Evolutionary conservation across 2,797 vertebrate genomes (phyloP).

Genomic region (Epinephelus malabaricus): DNA sequence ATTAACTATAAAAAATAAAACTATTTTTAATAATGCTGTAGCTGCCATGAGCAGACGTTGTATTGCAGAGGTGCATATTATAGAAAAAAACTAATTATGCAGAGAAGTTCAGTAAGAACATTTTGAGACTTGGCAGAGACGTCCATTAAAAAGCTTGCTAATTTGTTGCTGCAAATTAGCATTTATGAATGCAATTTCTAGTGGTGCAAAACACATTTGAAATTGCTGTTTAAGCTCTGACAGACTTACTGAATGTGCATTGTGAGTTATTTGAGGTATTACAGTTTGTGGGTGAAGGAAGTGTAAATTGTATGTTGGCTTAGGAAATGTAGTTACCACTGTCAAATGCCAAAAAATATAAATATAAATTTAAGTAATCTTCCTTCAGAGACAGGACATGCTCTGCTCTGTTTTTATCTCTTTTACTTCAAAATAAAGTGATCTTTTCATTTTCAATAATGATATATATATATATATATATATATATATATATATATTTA

Average conservation of each 20-base stretch:
- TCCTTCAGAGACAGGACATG: not conserved
- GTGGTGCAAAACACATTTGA: not conserved
- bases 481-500: no score
- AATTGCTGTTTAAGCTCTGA: not conserved
- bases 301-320: not conserved
- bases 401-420: not conserved
- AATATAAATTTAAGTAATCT: not conserved
- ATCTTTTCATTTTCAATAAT: not conserved
- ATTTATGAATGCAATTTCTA: not conserved
- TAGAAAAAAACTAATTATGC: not conserved
- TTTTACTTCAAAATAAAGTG: constrained; percentile 1
- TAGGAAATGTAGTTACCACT: not conserved
- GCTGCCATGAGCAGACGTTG: not conserved
- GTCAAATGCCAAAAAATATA: not conserved
- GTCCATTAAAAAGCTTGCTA: not conserved
- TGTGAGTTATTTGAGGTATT: not conserved
- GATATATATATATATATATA: no score
- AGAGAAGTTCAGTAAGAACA: not conserved
- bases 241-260: not conserved
- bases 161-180: not conserved
- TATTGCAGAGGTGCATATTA: not conserved
- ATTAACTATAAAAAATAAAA: not conserved
- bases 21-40: not conserved
- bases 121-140: not conserved
- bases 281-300: not conserved